A percentile compares a stretch with the other conserved stretches of the same genome.
phyloP scores from a whole-genome alignment of 1,140 invertebrate species.

The Cheumatopsyche charites region DNA sequence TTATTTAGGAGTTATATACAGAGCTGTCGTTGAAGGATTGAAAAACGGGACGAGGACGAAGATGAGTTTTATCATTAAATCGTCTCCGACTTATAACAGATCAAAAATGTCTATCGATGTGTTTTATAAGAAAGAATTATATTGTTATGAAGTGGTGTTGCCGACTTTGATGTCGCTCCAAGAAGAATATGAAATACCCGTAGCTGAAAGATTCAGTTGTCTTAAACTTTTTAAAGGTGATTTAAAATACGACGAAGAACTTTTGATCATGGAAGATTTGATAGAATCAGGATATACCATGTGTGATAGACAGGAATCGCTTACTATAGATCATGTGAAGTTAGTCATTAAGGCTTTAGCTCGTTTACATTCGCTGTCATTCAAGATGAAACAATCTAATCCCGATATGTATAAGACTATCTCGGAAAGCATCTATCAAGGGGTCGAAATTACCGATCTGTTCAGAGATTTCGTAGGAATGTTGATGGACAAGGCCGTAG shows the following conservation, averaged over 20 bases:
- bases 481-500: constrained; percentile 23
- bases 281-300: constrained; percentile 59
- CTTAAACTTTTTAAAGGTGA: constrained; percentile 44
- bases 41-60: constrained; percentile 14
- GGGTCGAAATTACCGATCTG: too few species aligned
- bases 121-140: constrained; percentile 37
- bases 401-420: not conserved
- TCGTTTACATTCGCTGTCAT: constrained; percentile 61
- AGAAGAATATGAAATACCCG: constrained; percentile 27
- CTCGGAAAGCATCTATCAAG: too few species aligned
- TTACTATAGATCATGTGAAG: constrained; percentile 58
- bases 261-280: constrained; percentile 65
- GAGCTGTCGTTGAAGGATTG: constrained; percentile 41
- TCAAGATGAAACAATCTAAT: constrained; percentile 27
- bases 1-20: constrained; percentile 53
- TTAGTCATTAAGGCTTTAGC: constrained; percentile 60
- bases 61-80: constrained; percentile 33
- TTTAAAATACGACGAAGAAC: constrained; percentile 51
- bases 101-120: constrained; percentile 34
- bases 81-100: constrained; percentile 27
- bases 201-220: constrained; percentile 40
- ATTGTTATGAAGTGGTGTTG: constrained; percentile 33
- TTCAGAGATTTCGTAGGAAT: constrained; percentile 27
- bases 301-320: constrained; percentile 59
- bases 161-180: constrained; percentile 26